Evolutionary conservation across 2,888 invertebrate genomes (phyloP).

Genomic region (Tenthredo distinguenda): DNA sequence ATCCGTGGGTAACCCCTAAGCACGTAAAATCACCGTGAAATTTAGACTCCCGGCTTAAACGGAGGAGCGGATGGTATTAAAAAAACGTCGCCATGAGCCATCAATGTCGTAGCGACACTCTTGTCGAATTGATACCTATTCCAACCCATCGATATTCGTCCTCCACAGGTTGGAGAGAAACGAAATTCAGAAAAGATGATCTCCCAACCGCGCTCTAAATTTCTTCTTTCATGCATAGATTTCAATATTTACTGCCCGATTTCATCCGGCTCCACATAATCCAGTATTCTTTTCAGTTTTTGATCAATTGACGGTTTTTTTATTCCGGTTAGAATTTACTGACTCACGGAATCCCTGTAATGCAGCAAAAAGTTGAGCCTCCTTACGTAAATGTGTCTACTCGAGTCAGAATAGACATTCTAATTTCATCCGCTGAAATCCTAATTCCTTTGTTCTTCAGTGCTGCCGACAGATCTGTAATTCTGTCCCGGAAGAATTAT

Average conservation of each 20-base stretch:
- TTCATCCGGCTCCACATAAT: not conserved
- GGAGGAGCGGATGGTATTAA: not conserved
- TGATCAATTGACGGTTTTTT: not conserved
- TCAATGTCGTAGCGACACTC: not conserved
- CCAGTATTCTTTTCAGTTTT: not conserved
- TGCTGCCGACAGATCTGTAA: no score
- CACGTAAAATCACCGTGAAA: slow-evolving; percentile 26
- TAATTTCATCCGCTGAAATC: no score
- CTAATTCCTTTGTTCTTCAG: no score
- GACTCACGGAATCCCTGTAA: no score
- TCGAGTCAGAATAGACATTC: no score
- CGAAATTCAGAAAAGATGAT: not conserved
- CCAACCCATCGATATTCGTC: not conserved
- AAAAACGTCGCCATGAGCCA: not conserved
- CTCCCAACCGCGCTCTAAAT: not conserved
- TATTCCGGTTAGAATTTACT: no score
- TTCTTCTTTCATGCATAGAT: not conserved
- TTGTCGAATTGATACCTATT: not conserved
- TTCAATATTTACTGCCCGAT: not conserved
- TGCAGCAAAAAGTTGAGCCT: no score
- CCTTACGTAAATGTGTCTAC: no score
- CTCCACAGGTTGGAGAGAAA: not conserved
- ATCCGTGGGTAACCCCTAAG: slow-evolving; percentile 5
- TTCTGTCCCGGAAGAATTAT: no score
- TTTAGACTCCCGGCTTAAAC: not conserved